Conservation (phyloP, 2,113 vertebrate genomes). For the Gallinago jamesoni region DNA sequence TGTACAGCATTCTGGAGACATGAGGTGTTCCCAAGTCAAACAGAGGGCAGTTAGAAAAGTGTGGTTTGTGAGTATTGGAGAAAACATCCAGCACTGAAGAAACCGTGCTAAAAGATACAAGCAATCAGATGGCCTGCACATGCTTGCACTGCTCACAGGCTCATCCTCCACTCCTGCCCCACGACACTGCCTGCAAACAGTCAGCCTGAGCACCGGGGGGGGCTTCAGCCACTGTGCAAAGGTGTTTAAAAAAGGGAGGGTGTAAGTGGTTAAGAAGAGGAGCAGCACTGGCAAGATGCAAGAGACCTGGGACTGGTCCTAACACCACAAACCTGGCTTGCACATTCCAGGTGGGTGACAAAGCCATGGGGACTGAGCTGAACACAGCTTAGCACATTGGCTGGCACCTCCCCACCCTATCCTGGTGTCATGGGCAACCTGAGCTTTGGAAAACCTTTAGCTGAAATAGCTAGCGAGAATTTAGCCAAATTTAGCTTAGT, state of each 20-base stretch:
- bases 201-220: accelerated
- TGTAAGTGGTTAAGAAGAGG: neutral
- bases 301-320: neutral
- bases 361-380: neutral
- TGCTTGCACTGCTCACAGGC: neutral
- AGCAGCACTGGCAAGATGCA: neutral
- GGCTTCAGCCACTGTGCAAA: neutral
- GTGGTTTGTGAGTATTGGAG: neutral
- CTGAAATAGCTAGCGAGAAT: neutral
- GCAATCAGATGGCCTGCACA: neutral
- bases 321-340: neutral
- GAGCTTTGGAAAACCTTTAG: neutral
- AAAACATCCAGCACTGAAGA: neutral
- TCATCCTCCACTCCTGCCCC: neutral
- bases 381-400: accelerated
- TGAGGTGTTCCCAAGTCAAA: neutral
- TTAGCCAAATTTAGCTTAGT: neutral
- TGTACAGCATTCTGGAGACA: neutral
- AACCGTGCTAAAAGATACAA: neutral
- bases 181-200: accelerated
- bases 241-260: neutral
- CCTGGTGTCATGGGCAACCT: accelerated
- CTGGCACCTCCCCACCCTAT: neutral
- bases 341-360: neutral
- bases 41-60: neutral